These are phyloP conservation scores for Anagyrus pseudococci DNA, from an alignment of 2,888 invertebrate species.

Conservation along the genomic window DNA sequence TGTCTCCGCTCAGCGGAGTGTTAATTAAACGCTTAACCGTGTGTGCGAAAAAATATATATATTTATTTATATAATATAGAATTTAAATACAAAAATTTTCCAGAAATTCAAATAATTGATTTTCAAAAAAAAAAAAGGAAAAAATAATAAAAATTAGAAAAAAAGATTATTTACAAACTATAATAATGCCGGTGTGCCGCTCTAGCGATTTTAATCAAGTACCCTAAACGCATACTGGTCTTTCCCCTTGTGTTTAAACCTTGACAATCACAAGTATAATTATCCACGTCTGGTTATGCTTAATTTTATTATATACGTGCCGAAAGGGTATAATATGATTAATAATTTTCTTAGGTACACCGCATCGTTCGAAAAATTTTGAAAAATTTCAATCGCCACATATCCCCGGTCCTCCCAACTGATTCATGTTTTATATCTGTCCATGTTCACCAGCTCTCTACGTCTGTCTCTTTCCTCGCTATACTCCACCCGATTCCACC, in stretches of 20 bases:
- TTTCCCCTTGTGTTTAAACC: conserved; percentile 14
- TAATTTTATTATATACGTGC: conserved; percentile 26
- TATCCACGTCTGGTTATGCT: conserved; percentile 6
- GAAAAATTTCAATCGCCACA: conserved; percentile 19
- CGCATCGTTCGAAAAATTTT: conserved; percentile 19
- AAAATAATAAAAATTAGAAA: neutral
- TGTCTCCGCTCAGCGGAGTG: conserved; percentile 35
- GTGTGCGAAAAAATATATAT: conserved; percentile 22
- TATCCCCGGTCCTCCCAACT: conserved; percentile 4
- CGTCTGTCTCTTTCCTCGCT: neutral
- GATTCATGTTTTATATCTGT: neutral
- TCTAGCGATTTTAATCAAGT: conserved; percentile 5
- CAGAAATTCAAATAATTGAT: too few species aligned
- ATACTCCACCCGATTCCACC: conserved; percentile 12
- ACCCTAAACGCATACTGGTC: conserved; percentile 25
- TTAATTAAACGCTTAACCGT: conserved; percentile 4
- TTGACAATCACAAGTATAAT: conserved; percentile 16
- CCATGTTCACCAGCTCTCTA: neutral
- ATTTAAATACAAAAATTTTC: too few species aligned
- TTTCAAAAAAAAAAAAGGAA: neutral
- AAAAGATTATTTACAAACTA: conserved; percentile 36
- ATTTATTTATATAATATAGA: conserved; percentile 26
- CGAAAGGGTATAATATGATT: conserved; percentile 28
- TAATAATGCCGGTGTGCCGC: conserved; percentile 26
- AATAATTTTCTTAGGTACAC: conserved; percentile 32